Percentiles rank a stretch among this genome's conserved stretches.
phyloP scores from a whole-genome alignment of 2,888 invertebrate species.

The Achlya flavicornis region DNA sequence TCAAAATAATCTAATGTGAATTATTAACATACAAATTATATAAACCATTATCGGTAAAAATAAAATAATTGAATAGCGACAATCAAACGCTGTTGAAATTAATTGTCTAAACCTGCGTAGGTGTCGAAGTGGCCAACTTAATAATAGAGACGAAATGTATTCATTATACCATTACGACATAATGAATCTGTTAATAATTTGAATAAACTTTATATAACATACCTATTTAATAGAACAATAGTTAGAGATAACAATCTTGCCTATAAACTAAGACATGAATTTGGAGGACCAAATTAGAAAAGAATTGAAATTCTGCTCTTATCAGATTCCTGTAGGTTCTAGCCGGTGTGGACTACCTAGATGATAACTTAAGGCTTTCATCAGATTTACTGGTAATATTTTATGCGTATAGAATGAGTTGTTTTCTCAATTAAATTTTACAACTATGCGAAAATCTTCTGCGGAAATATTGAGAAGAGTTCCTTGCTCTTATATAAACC shows the following conservation, averaged over 20 bases:
- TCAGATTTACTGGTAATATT: no score
- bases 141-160: slow-evolving; percentile 48
- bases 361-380: no score
- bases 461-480: no score
- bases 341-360: no score
- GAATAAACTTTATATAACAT: not conserved
- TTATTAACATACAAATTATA: slow-evolving; percentile 10
- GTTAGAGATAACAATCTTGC: not conserved
- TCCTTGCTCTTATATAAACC: no score
- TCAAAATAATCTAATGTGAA: not conserved
- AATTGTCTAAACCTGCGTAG: slow-evolving; percentile 48
- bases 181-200: not conserved
- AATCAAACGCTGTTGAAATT: slow-evolving; percentile 46
- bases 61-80: slow-evolving; percentile 42
- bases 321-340: no score
- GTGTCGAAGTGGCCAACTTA: slow-evolving; percentile 53
- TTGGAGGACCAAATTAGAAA: not conserved
- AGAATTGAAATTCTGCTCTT: no score
- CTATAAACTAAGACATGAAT: not conserved
- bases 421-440: no score
- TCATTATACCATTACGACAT: slow-evolving; percentile 37
- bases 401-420: no score
- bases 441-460: no score
- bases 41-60: slow-evolving; percentile 33
- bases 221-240: not conserved